Conservation (phyloP, 2,888 invertebrate species). For the Chymomyza amoena region DNA sequence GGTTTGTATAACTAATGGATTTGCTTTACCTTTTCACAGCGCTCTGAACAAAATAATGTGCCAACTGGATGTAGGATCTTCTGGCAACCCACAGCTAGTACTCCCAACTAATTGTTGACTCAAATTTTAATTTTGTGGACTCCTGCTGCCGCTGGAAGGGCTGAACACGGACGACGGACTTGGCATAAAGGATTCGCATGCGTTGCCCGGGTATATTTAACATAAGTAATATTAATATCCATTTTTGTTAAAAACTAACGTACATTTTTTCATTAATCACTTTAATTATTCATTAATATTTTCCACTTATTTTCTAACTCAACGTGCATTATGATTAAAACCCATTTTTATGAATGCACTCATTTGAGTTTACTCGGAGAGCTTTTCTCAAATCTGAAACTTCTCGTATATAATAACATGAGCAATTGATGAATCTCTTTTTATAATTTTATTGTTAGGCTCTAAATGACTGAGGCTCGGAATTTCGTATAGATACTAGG, state of each 20-base stretch:
- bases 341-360: too few species aligned
- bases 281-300: too few species aligned
- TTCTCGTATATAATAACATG: too few species aligned
- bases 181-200: not conserved
- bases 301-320: too few species aligned
- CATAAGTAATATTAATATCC: slow-evolving; percentile 73
- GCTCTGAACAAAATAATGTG: not conserved
- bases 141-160: not conserved
- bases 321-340: too few species aligned
- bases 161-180: not conserved
- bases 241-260: slow-evolving; percentile 47
- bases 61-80: not conserved
- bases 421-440: too few species aligned
- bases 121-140: slow-evolving; percentile 2
- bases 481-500: too few species aligned
- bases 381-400: too few species aligned
- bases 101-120: not conserved
- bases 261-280: slow-evolving; percentile 41
- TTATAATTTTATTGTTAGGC: too few species aligned
- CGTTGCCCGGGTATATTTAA: slow-evolving; percentile 49
- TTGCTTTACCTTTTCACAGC: not conserved
- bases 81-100: not conserved
- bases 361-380: too few species aligned
- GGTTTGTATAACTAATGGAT: not conserved
- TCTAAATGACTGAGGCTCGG: too few species aligned